Evolutionary conservation across 1,140 invertebrate genomes (phyloP), one percentile per base, ranked within the genome.

Genomic region (Galendromus occidentalis): DNA sequence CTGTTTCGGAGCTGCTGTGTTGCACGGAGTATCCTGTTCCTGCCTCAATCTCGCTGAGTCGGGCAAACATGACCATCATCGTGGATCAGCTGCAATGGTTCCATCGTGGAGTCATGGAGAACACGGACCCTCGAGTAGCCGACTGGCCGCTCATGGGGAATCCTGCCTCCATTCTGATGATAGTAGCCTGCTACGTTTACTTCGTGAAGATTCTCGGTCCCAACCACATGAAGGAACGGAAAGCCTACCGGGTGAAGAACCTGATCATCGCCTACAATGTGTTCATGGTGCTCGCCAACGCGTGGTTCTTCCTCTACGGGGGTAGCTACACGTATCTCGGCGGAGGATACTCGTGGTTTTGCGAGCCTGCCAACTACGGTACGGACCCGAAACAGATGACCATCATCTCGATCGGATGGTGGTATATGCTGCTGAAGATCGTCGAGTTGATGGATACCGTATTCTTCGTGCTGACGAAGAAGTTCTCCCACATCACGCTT

Each of bases 381-480:
- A 75, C 82, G 69, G 81, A 80, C 71, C 84, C 86, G 42, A 76
- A 82, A 73, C 86, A 89, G 65, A 73, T 86, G 73, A 39, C 33
- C 33, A 88, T 95, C 75, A 85, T 90, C 0, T 80, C 85, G 69
- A 88, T 90, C 0, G 82, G 95, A 17, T 97, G 91, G 90, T 94
- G 89, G 81, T 96, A 94, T 75, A 94, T 94, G 76, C 86, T 95
- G 75, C 93, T 91, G 63, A 97, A 97, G 77, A 82, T 92, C 69
- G 86, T 88, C 12, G 92, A 97, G 80, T 94, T 96, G 76, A 83
- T 88, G 25, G 92, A 97, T 77, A 95, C 91, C 67, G 88, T 95
- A 39, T 79, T 91, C 81, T 92, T 91, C 78, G 84, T 90, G 71
- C 77, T 91, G 70, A 81, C 87, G 69, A 91, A 91, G 77, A 95